Conservation (phyloP, 2,113 vertebrate species). For the Ctenomys sociabilis region DNA sequence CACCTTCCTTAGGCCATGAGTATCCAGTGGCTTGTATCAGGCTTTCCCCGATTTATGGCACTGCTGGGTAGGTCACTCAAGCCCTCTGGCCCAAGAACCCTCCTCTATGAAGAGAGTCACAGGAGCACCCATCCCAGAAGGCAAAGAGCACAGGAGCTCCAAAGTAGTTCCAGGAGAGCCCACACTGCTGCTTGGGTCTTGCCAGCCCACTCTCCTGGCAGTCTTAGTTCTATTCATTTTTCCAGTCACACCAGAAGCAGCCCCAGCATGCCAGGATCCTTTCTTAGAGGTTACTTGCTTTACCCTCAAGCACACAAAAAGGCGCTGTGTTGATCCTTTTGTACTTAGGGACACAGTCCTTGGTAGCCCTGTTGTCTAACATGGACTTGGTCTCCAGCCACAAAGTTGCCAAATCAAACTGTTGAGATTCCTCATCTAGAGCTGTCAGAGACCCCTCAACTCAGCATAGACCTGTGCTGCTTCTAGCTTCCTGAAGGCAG, state of each 20-base stretch:
- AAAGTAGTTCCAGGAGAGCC: not conserved
- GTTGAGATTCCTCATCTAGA: not conserved
- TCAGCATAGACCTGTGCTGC: too few species aligned
- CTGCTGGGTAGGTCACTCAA: too few species aligned
- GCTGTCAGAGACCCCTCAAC: not conserved
- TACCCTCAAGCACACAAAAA: not conserved
- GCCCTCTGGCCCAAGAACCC: not conserved
- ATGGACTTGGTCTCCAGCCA: not conserved
- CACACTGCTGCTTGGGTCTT: not conserved
- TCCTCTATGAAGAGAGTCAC: not conserved
- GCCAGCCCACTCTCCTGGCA: not conserved
- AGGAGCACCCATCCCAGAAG: not conserved
- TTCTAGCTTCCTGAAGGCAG: not conserved
- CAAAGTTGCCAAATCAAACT: not conserved
- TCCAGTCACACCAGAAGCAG: not conserved
- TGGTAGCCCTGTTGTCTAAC: not conserved
- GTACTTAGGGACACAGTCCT: not conserved
- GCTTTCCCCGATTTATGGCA: not conserved
- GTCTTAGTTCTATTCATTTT: not conserved
- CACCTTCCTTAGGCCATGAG: too few species aligned
- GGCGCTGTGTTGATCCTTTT: accelerated
- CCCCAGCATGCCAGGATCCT: not conserved
- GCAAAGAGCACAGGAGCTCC: not conserved
- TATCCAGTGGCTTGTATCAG: not conserved
- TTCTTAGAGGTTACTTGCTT: not conserved